Conservation (phyloP, 2,888 invertebrate species). For the Nudaria mundana region DNA sequence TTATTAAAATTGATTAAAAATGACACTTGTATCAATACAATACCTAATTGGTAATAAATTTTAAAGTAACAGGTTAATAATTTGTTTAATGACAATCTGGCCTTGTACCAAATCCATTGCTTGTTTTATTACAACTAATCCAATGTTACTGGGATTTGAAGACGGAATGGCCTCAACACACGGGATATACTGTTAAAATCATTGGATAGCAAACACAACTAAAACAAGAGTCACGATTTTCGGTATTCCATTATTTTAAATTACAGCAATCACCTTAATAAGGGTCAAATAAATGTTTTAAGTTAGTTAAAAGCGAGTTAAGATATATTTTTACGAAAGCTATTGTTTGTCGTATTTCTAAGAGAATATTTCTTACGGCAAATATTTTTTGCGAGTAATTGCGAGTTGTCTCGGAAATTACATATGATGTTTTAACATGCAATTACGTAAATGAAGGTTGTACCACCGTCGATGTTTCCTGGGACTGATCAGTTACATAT, state of each 20-base stretch:
- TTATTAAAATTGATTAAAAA: conserved; percentile 6
- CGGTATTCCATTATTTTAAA: conserved; percentile 6
- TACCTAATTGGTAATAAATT: conserved; percentile 2
- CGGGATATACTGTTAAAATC: conserved; percentile 25
- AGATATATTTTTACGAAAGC: not conserved
- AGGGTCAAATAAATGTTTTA: conserved; percentile 6
- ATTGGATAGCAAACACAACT: conserved; percentile 8
- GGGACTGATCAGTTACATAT: conserved; percentile 19
- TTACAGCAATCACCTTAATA: conserved; percentile 5
- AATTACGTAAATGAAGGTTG: conserved; percentile 25
- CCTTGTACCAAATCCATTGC: conserved; percentile 46
- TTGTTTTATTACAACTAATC: conserved; percentile 37
- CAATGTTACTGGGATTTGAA: conserved; percentile 46
- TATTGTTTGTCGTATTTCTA: no score
- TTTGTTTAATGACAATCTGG: conserved; percentile 33
- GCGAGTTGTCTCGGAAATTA: conserved; percentile 9
- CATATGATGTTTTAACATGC: conserved; percentile 18
- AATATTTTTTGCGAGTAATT: conserved; percentile 11
- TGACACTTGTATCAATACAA: conserved; percentile 5
- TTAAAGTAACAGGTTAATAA: conserved; percentile 23
- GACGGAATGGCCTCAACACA: conserved; percentile 31
- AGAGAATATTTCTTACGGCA: no score
- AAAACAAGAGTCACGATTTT: conserved; percentile 10
- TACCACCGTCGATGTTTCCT: conserved; percentile 18
- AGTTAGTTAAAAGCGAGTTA: not conserved